A percentile compares a stretch with the other conserved stretches of the same genome.
phyloP scores from a whole-genome alignment of 2,113 vertebrate species.

The Bubo scandiacus region DNA sequence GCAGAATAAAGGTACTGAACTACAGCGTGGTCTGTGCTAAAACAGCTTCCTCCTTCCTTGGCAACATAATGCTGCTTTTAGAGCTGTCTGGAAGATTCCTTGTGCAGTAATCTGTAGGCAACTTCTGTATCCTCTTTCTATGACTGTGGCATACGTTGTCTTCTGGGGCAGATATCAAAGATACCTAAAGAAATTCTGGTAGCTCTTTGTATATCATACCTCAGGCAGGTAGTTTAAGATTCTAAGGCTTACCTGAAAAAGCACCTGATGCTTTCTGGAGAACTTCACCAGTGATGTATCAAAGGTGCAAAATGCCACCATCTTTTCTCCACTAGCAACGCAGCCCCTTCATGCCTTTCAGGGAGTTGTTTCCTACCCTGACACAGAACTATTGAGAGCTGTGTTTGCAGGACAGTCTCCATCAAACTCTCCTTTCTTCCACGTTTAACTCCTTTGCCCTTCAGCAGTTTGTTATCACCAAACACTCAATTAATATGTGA shows the following conservation, averaged over 20 bases:
- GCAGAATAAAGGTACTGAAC: background rate
- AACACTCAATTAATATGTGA: background rate
- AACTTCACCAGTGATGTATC: background rate
- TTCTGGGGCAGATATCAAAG: background rate
- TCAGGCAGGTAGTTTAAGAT: background rate
- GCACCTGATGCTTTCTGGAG: background rate
- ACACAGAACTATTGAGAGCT: background rate
- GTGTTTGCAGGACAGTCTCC: background rate
- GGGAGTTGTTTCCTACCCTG: background rate
- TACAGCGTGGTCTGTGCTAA: background rate
- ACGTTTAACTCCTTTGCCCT: background rate
- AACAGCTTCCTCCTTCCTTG: background rate
- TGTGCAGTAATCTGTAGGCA: background rate
- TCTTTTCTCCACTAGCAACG: background rate
- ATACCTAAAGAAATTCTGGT: background rate
- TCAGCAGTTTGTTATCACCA: background rate
- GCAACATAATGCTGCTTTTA: background rate
- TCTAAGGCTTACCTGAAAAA: background rate
- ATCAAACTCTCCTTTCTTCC: background rate
- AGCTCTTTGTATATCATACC: background rate
- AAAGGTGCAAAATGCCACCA: background rate
- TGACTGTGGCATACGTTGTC: background rate
- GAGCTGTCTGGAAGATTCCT: background rate
- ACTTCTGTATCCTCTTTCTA: background rate
- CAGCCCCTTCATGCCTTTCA: background rate